Conservation (phyloP, 2,888 invertebrate genomes). For the Zeuzera pyrina region DNA sequence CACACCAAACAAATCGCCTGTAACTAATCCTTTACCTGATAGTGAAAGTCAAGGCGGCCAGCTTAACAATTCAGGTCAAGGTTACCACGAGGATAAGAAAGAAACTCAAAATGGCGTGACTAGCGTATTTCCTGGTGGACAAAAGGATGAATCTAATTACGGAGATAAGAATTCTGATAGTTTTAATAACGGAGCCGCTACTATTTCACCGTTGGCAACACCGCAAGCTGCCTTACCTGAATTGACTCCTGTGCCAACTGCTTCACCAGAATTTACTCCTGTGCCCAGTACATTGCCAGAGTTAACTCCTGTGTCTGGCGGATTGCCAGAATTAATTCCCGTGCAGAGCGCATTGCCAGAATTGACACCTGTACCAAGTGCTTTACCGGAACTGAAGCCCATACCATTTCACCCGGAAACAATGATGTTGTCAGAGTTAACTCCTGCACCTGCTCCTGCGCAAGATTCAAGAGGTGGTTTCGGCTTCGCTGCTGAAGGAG, state of each 20-base stretch:
- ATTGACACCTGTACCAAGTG: constrained; percentile 1
- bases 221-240: not conserved
- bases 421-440: constrained; percentile 20
- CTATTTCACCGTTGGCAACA: not conserved
- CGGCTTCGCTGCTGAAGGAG: constrained; percentile 24
- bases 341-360: not conserved
- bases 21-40: too few species aligned
- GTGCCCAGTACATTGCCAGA: not conserved
- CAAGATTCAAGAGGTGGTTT: constrained; percentile 25
- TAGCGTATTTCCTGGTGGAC: not conserved
- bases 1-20: too few species aligned
- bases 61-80: too few species aligned
- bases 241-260: not conserved
- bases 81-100: too few species aligned
- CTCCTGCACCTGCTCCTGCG: constrained; percentile 27
- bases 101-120: too few species aligned
- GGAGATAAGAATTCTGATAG: not conserved
- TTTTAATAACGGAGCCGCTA: not conserved
- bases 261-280: not conserved
- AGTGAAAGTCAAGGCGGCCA: too few species aligned
- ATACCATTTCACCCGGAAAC: too few species aligned
- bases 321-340: not conserved
- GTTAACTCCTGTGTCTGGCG: not conserved
- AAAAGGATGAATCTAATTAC: not conserved
- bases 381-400: not conserved